Evolutionary conservation across 2,888 invertebrate species (phyloP), one percentile per base, ranked within the genome.

Genomic region (Minunthozetes semirufus): DNA sequence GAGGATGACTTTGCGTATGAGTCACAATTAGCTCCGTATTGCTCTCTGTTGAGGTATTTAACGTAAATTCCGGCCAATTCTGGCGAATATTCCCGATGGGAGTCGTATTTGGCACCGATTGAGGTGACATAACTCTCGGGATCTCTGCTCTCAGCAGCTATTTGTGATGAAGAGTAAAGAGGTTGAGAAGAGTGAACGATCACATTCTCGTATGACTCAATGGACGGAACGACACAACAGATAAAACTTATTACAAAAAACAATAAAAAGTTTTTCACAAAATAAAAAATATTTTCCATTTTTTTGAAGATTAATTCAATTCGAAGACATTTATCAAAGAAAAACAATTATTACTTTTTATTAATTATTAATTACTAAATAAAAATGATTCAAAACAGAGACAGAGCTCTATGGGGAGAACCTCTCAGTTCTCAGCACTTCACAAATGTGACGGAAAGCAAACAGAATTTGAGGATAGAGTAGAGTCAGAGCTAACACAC

Each of bases 61-160:
- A 42, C 13, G 42, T 75, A 75, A 29, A 75, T 75, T n/a, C 46
- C 22, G 48, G 75, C 75, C 59, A 75, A 72, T 33, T 75, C 75
- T 1, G 72, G 71, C 17, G 75, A 75, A 17, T 75, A 72, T 63
- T 75, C 75, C 8, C 75, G 71, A 29, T 75, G 53, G 0, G 75
- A 1, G 33, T 75, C 72, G 29, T 75, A 75, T 70, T 48, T 70
- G 48, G 70, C 22, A 17, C 70, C 70, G 29, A 59, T 27, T 13
- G 59, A 59, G 0, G 59, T 29, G 11, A 25, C 46, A 48, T 70
- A 46, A 25, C 17, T 17, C 11, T 25, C 11, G 5, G 68, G 42
- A 22, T n/a, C n/a, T n/a, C n/a, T 42, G 9, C 70, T 42, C 1
- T 25, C 48, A 48, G 66, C 38, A 42, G 66, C 3, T 13, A 66